Evolutionary conservation across 2,888 invertebrate species (phyloP).

Genomic region (Eupeodes luniger): DNA sequence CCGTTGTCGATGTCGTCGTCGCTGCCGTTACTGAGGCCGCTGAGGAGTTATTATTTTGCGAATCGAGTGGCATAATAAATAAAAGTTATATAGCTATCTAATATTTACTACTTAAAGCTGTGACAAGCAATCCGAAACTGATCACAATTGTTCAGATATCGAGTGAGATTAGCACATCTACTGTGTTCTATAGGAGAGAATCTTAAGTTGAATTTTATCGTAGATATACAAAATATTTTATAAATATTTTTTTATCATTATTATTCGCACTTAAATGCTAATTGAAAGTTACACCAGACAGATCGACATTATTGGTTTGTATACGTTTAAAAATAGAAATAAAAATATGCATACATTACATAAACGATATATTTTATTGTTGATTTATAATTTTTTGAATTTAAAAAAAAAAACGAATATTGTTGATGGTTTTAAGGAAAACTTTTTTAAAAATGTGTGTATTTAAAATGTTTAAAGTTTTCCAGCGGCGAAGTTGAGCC

Average conservation of each 20-base stretch:
- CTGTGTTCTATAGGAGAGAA: conserved; percentile 46
- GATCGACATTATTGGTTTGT: conserved; percentile 15
- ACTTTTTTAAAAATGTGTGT: no score
- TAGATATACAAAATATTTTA: conserved; percentile 21
- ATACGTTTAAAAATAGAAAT: neutral
- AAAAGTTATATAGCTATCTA: conserved; percentile 6
- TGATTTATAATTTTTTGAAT: neutral
- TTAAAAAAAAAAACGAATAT: neutral
- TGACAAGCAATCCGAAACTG: conserved; percentile 65
- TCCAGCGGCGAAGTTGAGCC: no score
- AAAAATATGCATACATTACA: neutral
- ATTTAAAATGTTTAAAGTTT: no score
- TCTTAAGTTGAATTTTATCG: conserved; percentile 45
- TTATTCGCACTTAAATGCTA: conserved; percentile 37
- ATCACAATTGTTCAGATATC: conserved; percentile 59
- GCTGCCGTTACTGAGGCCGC: no score
- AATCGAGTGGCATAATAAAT: conserved; percentile 57
- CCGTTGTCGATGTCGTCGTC: neutral
- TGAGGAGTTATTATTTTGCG: conserved; percentile 41
- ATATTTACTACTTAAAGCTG: conserved; percentile 22
- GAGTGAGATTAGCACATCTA: conserved; percentile 55
- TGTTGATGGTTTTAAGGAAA: neutral
- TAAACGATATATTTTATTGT: neutral
- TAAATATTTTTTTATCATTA: conserved; percentile 12
- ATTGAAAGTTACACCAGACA: conserved; percentile 46